Evolutionary conservation across 1,140 invertebrate genomes (phyloP).

Genomic region (Helicorthomorpha holstii): DNA sequence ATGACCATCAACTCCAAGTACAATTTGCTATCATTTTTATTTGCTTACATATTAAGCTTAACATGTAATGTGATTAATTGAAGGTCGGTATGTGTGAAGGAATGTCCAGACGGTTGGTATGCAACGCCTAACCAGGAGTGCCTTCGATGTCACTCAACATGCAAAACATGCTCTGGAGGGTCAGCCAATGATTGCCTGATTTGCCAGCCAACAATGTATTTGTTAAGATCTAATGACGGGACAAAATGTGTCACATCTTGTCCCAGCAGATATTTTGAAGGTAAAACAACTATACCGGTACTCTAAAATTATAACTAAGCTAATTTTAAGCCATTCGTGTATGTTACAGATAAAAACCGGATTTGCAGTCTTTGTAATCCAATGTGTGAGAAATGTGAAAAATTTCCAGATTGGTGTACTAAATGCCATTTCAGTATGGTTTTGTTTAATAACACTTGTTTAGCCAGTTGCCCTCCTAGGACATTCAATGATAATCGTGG

Average conservation of each 20-base stretch:
- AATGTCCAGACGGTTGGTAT: slow-evolving; percentile 24
- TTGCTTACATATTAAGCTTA: not conserved
- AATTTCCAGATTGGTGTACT: not conserved
- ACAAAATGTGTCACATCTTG: not conserved
- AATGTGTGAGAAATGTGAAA: not conserved
- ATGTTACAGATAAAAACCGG: not conserved
- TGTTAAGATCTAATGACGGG: slow-evolving; percentile 1
- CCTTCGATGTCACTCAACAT: slow-evolving; percentile 38
- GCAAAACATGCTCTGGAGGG: slow-evolving; percentile 33
- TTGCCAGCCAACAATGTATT: slow-evolving; percentile 30
- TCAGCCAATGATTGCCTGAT: slow-evolving; percentile 35
- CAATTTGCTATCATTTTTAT: slow-evolving; percentile 5
- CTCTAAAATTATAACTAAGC: not conserved
- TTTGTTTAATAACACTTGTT: not conserved
- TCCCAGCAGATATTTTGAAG: not conserved
- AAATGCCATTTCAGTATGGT: not conserved
- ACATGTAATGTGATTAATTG: slow-evolving; percentile 1
- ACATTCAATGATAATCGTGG: not conserved
- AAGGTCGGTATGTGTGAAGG: slow-evolving; percentile 20
- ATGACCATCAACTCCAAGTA: too few relatives aligned
- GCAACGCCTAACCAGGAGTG: slow-evolving; percentile 15
- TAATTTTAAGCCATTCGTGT: not conserved
- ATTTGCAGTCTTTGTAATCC: not conserved
- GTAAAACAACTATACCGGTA: not conserved
- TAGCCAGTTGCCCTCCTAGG: not conserved